Evolutionary conservation across 2,113 vertebrate genomes (phyloP).

Genomic region (Oreochromis spilurus): DNA sequence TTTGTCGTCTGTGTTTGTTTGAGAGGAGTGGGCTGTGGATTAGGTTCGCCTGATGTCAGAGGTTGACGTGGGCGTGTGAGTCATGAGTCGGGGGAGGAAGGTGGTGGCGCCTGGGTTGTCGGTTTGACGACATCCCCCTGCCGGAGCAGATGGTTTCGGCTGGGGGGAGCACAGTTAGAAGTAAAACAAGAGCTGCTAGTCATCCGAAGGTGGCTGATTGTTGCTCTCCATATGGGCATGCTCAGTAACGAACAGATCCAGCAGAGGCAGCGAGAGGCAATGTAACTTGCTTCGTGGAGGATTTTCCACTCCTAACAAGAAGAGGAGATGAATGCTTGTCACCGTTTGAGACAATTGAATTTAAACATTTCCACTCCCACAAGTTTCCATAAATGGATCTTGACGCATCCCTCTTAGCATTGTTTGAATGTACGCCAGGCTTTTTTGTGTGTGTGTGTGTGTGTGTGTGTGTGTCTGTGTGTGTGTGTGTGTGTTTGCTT

Average conservation of each 20-base stretch:
- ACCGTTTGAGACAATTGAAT: background rate
- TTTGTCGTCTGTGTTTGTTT: background rate
- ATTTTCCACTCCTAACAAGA: background rate
- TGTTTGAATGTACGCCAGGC: constrained; percentile 22
- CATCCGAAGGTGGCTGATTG: constrained; percentile 2
- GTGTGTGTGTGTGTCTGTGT: accelerated
- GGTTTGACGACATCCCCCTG: background rate
- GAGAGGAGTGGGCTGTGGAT: background rate
- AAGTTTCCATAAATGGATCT: constrained; percentile 35
- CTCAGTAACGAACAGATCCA: background rate
- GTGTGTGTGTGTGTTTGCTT: background rate
- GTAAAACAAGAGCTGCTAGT: background rate
- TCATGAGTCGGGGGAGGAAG: background rate
- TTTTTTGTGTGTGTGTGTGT: accelerated
- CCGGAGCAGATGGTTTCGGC: constrained; percentile 25
- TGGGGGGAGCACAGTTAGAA: background rate
- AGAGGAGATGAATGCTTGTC: background rate
- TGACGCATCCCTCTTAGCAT: constrained; percentile 4
- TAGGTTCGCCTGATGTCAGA: constrained; percentile 16
- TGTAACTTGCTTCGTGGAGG: background rate
- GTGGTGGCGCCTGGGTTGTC: background rate
- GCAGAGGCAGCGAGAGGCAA: background rate
- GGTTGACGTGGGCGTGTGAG: constrained; percentile 25
- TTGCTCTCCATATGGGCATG: background rate
- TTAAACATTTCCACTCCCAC: constrained; percentile 29